These are phyloP conservation scores for Sebastes taczanowskii DNA, from an alignment of 2,797 vertebrate genomes.

Conservation along the genomic window DNA sequence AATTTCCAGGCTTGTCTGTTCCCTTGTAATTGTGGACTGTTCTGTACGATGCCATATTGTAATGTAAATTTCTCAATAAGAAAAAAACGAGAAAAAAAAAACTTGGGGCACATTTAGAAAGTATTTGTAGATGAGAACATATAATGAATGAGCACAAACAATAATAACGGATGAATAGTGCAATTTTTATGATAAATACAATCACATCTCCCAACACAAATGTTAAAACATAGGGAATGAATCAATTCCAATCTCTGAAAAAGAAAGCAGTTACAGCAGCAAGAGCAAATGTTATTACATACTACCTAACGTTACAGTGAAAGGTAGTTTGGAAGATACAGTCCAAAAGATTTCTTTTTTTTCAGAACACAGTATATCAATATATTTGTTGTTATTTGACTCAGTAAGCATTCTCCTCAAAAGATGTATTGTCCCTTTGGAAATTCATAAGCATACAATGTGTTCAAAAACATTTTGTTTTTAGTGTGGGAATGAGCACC, in stretches of 20 bases:
- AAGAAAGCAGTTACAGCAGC: constrained; percentile 40
- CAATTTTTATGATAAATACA: constrained; percentile 79
- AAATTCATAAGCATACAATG: constrained; percentile 47
- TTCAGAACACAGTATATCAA: constrained; percentile 44
- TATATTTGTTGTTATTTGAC: constrained; percentile 31
- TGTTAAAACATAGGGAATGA: constrained; percentile 65
- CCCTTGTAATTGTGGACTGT: no score
- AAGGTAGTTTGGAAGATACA: constrained; percentile 40
- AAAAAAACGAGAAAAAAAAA: background rate
- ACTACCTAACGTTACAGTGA: constrained; percentile 35
- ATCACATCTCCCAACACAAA: constrained; percentile 68
- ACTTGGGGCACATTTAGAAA: background rate
- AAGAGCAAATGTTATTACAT: constrained; percentile 34
- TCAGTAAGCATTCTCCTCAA: constrained; percentile 31
- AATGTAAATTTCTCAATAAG: no score
- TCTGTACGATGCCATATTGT: no score
- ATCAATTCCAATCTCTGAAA: constrained; percentile 41
- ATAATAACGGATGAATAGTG: constrained; percentile 62
- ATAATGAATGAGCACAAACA: constrained; percentile 7
- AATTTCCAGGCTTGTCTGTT: no score
- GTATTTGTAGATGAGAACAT: background rate
- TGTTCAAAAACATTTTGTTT: background rate
- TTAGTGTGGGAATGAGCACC: constrained; percentile 37
- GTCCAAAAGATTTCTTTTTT: constrained; percentile 24
- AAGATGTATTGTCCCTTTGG: constrained; percentile 61